Evolutionary conservation across 1,140 invertebrate genomes (phyloP), one percentile per base, ranked within the genome.

Genomic region (Stratiolaelaps scimitus): DNA sequence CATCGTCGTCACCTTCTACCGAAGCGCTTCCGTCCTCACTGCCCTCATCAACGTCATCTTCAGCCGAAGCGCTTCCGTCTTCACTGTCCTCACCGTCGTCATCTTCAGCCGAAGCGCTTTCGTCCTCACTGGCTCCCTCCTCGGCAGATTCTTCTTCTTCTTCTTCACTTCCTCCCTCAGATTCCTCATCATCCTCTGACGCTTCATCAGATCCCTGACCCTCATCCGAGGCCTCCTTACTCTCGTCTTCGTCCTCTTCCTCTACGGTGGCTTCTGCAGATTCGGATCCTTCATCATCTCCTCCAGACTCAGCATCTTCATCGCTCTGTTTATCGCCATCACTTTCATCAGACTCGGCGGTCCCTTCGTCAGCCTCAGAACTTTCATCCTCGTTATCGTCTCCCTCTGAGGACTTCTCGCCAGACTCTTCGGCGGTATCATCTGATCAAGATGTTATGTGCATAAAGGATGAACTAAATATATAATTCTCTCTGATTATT

Each of bases 1-100:
- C n/a, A n/a, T n/a, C n/a, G n/a, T n/a, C 76, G 65, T 74, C 72
- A 2, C 75, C 69, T 43, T 74, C 72, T 43, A 75, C 75, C 19
- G 47, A 48, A 48, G 15, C 47, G 15, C 47, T 48, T 15, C 26
- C 53, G 23, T 60, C 53, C 10, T 26, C 10, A 15, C 53, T 34
- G 26, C 2, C 53, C 10, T 48, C 28, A 76, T 73, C 34, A 77
- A 69, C 28, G 74, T 76, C 29, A 15, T 65, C 40, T 29, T 64
- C 34, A 10, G 10, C 64, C 7, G 26, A 34, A 19, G 44, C n/a
- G n/a, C n/a, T n/a, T n/a, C n/a, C 74, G 23, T 76, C 65, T 66
- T 40, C 34, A 10, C 34, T 40, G 34, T 72, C 71, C 65, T 78
- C n/a, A n/a, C n/a, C n/a, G n/a, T n/a, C 76, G 65, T 74, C 72